Conservation (phyloP, 1,140 invertebrate species). For the Hyphantria cunea region DNA sequence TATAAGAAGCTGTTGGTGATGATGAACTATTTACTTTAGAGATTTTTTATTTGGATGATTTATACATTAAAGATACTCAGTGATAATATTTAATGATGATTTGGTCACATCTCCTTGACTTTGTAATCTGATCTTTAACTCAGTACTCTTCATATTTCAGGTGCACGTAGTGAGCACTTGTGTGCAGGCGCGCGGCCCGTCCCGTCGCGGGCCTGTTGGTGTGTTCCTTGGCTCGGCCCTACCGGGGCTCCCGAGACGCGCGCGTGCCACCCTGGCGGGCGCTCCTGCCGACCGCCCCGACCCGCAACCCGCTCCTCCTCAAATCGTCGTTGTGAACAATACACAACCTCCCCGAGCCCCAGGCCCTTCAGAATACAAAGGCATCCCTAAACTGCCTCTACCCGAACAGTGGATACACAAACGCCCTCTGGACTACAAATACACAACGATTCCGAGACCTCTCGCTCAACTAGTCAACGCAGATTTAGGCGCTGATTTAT, state of each 20-base stretch:
- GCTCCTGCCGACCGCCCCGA: constrained; percentile 44
- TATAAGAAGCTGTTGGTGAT: too few relatives aligned
- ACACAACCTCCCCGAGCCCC: constrained; percentile 36
- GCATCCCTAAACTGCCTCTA: constrained; percentile 59
- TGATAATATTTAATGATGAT: too few relatives aligned
- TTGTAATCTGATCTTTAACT: too few relatives aligned
- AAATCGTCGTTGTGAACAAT: constrained; percentile 59
- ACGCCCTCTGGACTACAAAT: constrained; percentile 62
- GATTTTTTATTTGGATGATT: too few relatives aligned
- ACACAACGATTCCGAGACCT: constrained; percentile 61
- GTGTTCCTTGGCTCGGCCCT: constrained; percentile 28
- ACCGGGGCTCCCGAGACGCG: constrained; percentile 23
- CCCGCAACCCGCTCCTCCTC: constrained; percentile 42
- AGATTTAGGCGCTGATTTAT: constrained; percentile 60
- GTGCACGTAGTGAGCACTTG: constrained; percentile 60
- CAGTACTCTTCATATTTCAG: constrained; percentile 35
- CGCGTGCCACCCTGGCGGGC: constrained; percentile 35
- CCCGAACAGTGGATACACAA: constrained; percentile 72
- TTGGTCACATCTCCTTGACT: too few relatives aligned
- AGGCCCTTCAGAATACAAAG: constrained; percentile 40
- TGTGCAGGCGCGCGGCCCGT: constrained; percentile 38
- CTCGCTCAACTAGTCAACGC: constrained; percentile 58
- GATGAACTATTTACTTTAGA: too few relatives aligned
- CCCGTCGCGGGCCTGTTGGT: constrained; percentile 17
- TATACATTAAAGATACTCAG: too few relatives aligned